These are phyloP conservation scores for Grallaria varia DNA, from an alignment of 2,113 vertebrate species.

Conservation along the genomic window DNA sequence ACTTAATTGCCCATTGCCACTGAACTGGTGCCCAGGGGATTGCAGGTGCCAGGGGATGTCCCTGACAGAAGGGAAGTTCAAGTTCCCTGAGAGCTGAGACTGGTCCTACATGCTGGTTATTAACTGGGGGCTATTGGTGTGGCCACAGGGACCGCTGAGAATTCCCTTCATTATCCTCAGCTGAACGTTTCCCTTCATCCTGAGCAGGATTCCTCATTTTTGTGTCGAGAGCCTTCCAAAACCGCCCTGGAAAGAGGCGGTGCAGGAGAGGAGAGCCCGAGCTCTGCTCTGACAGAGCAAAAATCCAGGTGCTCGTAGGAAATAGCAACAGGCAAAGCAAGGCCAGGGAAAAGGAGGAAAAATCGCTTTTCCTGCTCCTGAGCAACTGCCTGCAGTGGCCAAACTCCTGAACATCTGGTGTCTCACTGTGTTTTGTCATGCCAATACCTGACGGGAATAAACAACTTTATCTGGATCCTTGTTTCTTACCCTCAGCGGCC, in stretches of 20 bases:
- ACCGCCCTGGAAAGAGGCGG: neutral
- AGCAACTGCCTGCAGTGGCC: neutral
- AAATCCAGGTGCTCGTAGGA: neutral
- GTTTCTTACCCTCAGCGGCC: conserved; percentile 18
- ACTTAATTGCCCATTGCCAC: neutral
- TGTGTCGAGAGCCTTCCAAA: neutral
- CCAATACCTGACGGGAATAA: conserved; percentile 59
- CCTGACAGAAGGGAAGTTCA: neutral
- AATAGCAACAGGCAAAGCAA: conserved; percentile 16
- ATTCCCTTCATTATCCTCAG: neutral
- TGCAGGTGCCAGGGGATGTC: neutral
- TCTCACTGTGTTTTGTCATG: conserved; percentile 23
- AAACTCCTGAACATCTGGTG: conserved; percentile 35
- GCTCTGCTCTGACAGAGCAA: neutral
- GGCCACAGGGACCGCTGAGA: neutral
- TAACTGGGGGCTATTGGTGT: neutral
- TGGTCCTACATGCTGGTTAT: neutral
- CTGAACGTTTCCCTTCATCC: neutral
- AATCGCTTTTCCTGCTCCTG: conserved; percentile 28
- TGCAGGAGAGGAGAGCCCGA: neutral
- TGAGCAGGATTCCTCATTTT: neutral
- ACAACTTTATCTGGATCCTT: conserved; percentile 55
- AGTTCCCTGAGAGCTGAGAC: neutral
- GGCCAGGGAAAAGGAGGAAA: conserved; percentile 33
- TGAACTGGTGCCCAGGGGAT: neutral